Evolutionary conservation across 2,113 vertebrate genomes (phyloP).

Genomic region (Salvelinus sp.): DNA sequence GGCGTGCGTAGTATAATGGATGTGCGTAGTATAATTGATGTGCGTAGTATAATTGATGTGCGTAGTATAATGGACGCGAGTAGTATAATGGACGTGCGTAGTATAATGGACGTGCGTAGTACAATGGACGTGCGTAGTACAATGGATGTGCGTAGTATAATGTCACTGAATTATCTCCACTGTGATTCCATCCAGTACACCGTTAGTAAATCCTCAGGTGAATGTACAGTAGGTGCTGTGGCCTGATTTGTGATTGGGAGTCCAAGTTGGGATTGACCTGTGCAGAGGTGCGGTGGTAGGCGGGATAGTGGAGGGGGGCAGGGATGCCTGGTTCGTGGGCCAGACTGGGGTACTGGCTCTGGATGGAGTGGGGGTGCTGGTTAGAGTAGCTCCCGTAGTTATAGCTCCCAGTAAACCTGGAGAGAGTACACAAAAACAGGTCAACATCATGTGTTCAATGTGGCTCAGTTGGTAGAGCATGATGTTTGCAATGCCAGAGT

Average conservation of each 20-base stretch:
- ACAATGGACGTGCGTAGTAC: too few species aligned
- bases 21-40: too few species aligned
- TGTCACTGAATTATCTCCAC: background rate
- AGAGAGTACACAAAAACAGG: conserved; percentile 10
- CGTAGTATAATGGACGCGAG: too few species aligned
- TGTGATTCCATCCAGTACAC: background rate
- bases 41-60: too few species aligned
- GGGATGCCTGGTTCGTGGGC: conserved; percentile 88
- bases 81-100: too few species aligned
- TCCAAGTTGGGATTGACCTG: conserved; percentile 79
- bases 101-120: too few species aligned
- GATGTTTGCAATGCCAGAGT: too few species aligned
- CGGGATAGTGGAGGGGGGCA: conserved; percentile 90
- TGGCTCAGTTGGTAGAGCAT: too few species aligned
- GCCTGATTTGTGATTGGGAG: background rate
- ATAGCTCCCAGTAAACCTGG: conserved; percentile 93
- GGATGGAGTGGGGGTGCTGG: conserved; percentile 92
- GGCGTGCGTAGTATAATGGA: too few species aligned
- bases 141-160: background rate
- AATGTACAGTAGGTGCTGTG: background rate
- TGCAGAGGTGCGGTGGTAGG: conserved; percentile 91
- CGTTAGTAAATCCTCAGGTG: background rate
- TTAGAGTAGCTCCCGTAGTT: conserved; percentile 95
- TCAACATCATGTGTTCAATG: background rate
- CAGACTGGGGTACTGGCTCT: conserved; percentile 93